Percentiles rank a stretch among this genome's conserved stretches.
phyloP scores from a whole-genome alignment of 2,113 vertebrate genomes.

The Charadrius vociferus region DNA sequence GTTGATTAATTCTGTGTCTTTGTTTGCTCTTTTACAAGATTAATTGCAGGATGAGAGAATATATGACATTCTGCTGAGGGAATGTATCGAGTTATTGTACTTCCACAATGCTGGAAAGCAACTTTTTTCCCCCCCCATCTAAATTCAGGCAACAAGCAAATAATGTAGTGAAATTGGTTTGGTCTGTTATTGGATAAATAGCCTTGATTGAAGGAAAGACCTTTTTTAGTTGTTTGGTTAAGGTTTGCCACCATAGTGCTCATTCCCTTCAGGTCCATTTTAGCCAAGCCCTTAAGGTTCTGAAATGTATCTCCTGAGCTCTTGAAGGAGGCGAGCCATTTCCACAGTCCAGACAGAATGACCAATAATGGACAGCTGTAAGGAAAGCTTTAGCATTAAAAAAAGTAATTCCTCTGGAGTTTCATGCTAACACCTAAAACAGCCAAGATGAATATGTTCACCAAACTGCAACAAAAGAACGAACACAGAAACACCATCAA shows the following conservation, averaged over 20 bases:
- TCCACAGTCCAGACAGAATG: neutral
- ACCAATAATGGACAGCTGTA: neutral
- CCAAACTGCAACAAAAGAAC: neutral
- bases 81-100: constrained; percentile 6
- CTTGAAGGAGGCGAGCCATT: neutral
- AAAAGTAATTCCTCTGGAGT: neutral
- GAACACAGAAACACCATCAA: too few species aligned
- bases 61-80: constrained; percentile 10
- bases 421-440: neutral
- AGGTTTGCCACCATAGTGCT: neutral
- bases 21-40: constrained; percentile 66
- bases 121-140: neutral
- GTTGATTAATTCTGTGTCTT: constrained; percentile 65
- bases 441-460: neutral
- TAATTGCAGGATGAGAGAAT: constrained; percentile 59
- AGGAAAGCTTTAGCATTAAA: neutral
- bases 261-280: neutral
- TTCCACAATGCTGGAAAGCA: neutral
- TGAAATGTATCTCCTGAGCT: neutral
- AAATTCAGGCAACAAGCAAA: neutral
- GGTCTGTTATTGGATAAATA: neutral
- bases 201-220: neutral
- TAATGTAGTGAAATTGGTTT: neutral
- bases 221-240: neutral
- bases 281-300: neutral